Evolutionary conservation across 2,888 invertebrate genomes (phyloP).

Genomic region (Smittia sp.): DNA sequence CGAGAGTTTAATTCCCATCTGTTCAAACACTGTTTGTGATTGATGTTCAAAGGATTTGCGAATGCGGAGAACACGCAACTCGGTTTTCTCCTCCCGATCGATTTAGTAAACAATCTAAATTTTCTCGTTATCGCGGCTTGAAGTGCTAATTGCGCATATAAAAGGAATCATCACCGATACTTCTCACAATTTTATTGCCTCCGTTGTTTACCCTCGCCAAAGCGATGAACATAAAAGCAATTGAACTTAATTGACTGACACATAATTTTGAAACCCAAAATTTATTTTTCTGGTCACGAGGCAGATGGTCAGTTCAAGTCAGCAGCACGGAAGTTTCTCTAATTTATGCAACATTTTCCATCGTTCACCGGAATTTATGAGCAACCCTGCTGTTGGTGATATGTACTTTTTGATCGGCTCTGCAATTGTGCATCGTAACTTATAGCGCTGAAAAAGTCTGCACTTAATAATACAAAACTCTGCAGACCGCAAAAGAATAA

Average conservation of each 20-base stretch:
- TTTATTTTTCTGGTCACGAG: not conserved
- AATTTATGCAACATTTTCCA: not conserved
- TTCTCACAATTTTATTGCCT: not conserved
- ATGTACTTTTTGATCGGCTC: not conserved
- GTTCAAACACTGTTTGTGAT: conserved; percentile 5
- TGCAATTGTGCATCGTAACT: not conserved
- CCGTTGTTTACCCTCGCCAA: not conserved
- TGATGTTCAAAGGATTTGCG: not conserved
- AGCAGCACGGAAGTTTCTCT: not conserved
- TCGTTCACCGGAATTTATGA: not conserved
- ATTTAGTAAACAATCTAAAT: not conserved
- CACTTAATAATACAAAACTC: too few relatives aligned
- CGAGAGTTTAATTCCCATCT: conserved; percentile 6
- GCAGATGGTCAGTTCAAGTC: conserved; percentile 2
- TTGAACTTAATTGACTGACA: conserved; percentile 6
- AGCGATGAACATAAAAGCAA: not conserved
- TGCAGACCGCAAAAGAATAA: not conserved
- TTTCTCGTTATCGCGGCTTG: too few relatives aligned
- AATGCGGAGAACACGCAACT: not conserved
- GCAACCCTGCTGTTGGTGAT: not conserved
- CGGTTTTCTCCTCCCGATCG: not conserved
- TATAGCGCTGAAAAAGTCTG: not conserved
- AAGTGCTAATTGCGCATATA: not conserved
- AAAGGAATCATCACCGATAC: not conserved
- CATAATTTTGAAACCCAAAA: not conserved